A percentile compares a stretch with the other conserved stretches of the same genome.
phyloP scores from a whole-genome alignment of 2,888 invertebrate species.

The Tetragonisca angustula region DNA sequence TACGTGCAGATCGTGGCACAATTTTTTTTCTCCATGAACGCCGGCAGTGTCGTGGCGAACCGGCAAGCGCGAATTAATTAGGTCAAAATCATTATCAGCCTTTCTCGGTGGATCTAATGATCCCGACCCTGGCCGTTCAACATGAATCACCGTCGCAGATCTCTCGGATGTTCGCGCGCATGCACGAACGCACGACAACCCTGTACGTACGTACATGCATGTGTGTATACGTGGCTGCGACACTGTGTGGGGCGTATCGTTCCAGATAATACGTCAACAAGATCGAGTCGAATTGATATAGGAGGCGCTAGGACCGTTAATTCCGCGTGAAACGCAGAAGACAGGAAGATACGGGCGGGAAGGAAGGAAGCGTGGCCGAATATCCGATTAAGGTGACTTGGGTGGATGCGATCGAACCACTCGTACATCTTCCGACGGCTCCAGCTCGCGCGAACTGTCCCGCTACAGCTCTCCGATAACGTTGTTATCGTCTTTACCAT shows the following conservation, averaged over 20 bases:
- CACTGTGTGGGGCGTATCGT: slow-evolving; percentile 3
- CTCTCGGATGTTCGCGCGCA: slow-evolving; percentile 41
- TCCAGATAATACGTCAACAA: slow-evolving; percentile 55
- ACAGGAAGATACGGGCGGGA: slow-evolving; percentile 26
- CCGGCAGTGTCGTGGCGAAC: slow-evolving; percentile 8
- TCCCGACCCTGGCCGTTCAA: slow-evolving; percentile 65
- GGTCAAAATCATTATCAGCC: slow-evolving; percentile 70
- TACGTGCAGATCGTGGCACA: not conserved
- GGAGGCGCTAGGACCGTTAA: slow-evolving; percentile 34
- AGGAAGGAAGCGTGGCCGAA: slow-evolving; percentile 24
- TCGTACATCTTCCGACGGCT: slow-evolving; percentile 19
- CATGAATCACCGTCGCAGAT: slow-evolving; percentile 64
- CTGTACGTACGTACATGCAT: no score
- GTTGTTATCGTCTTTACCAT: slow-evolving; percentile 19
- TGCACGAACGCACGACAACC: slow-evolving; percentile 7
- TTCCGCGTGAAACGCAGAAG: slow-evolving; percentile 18
- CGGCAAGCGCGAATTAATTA: slow-evolving; percentile 57
- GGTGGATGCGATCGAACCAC: slow-evolving; percentile 15
- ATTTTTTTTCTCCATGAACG: slow-evolving; percentile 46
- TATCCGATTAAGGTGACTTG: slow-evolving; percentile 31
- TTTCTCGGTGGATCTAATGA: slow-evolving; percentile 63
- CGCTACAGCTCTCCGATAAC: not conserved
- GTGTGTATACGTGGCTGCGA: not conserved
- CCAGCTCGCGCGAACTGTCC: not conserved
- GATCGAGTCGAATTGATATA: slow-evolving; percentile 48